Percentiles rank a stretch among this genome's conserved stretches.
phyloP scores from a whole-genome alignment of 2,888 invertebrate genomes.

The Drosophila pseudotalamancana region DNA sequence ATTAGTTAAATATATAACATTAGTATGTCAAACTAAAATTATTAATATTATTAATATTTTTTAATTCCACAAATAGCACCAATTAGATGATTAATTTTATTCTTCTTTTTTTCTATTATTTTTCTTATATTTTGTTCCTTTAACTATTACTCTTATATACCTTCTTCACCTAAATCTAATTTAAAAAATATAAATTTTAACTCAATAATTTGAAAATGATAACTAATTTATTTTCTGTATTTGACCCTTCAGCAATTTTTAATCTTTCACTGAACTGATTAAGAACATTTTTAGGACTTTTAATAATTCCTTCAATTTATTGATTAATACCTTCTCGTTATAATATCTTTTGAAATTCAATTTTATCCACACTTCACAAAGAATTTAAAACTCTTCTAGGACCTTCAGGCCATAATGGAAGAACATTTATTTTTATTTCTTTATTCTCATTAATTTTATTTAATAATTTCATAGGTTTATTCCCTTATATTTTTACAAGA shows the following conservation, averaged over 20 bases:
- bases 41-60: slow-evolving; percentile 86
- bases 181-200: slow-evolving; percentile 83
- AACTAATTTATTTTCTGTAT: slow-evolving; percentile 84
- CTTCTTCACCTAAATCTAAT: slow-evolving; percentile 73
- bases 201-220: slow-evolving; percentile 65
- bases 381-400: slow-evolving; percentile 83
- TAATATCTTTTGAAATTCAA: slow-evolving; percentile 85
- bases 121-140: slow-evolving; percentile 85
- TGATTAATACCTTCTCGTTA: slow-evolving; percentile 86
- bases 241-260: slow-evolving; percentile 87
- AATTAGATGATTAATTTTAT: slow-evolving; percentile 85
- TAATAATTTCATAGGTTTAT: slow-evolving; percentile 88
- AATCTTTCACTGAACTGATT: slow-evolving; percentile 86
- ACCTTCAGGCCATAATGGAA: slow-evolving; percentile 84
- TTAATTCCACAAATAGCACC: slow-evolving; percentile 89
- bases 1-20: slow-evolving; percentile 86
- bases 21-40: slow-evolving; percentile 89
- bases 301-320: slow-evolving; percentile 85
- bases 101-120: slow-evolving; percentile 82
- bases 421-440: slow-evolving; percentile 85
- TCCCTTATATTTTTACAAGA: slow-evolving; percentile 89
- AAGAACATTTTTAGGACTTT: slow-evolving; percentile 85
- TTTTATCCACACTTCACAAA: slow-evolving; percentile 71
- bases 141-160: slow-evolving; percentile 85
- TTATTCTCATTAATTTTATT: slow-evolving; percentile 86